Evolutionary conservation across 2,797 vertebrate genomes (phyloP).

Genomic region (Sandelia bainsii): DNA sequence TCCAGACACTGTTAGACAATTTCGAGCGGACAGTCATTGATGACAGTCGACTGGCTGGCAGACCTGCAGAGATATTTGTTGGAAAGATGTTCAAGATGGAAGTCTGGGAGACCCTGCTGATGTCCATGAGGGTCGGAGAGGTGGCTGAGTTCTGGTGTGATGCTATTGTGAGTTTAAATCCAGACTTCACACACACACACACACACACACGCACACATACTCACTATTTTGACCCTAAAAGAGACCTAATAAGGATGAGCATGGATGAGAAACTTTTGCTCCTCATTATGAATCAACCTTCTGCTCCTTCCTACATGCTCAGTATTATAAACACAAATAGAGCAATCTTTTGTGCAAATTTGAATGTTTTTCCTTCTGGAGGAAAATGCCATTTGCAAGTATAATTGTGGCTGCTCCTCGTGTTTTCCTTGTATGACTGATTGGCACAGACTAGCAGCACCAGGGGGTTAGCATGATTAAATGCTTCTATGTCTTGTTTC

Average conservation of each 20-base stretch:
- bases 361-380: slow-evolving; percentile 30
- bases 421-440: slow-evolving; percentile 40
- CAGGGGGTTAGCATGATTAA: slow-evolving; percentile 44
- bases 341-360: slow-evolving; percentile 39
- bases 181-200: not conserved
- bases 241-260: slow-evolving; percentile 39
- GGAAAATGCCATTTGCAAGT: slow-evolving; percentile 67
- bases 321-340: slow-evolving; percentile 56
- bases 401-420: slow-evolving; percentile 57
- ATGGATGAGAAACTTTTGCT: slow-evolving; percentile 31
- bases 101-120: slow-evolving; percentile 91
- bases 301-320: slow-evolving; percentile 50
- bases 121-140: slow-evolving; percentile 90
- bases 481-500: slow-evolving; percentile 28
- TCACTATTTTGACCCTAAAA: slow-evolving; percentile 18
- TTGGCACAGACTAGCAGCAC: slow-evolving; percentile 42
- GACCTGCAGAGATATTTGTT: slow-evolving; percentile 90
- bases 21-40: slow-evolving; percentile 90
- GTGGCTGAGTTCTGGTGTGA: slow-evolving; percentile 95
- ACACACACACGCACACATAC: not conserved
- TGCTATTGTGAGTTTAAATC: slow-evolving; percentile 82
- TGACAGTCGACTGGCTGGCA: slow-evolving; percentile 86
- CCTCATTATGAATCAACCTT: slow-evolving; percentile 56
- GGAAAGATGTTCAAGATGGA: slow-evolving; percentile 95
- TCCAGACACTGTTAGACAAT: slow-evolving; percentile 90